A percentile compares a stretch with the other conserved stretches of the same genome.
Evolutionary conservation across 2,888 invertebrate species (phyloP).

Genomic region (Anthophora plumipes): DNA sequence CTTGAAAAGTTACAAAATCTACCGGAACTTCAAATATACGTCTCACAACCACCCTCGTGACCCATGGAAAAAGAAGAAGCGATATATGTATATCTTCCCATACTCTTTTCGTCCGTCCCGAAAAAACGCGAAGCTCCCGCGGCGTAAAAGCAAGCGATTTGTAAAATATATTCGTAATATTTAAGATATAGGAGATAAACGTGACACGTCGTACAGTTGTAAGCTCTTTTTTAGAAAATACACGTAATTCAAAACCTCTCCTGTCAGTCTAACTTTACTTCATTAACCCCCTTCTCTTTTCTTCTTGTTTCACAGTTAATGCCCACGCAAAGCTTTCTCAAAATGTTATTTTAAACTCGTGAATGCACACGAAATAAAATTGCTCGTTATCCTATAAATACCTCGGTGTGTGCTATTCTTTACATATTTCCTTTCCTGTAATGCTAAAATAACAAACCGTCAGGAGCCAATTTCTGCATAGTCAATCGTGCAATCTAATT

Average conservation of each 20-base stretch:
- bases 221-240: constrained; percentile 61
- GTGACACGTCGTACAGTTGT: constrained; percentile 42
- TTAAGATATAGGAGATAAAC: constrained; percentile 53
- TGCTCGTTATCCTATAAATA: constrained; percentile 12
- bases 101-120: constrained; percentile 35
- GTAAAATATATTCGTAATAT: constrained; percentile 65
- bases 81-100: background rate
- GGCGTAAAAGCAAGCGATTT: constrained; percentile 49
- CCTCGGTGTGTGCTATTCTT: background rate
- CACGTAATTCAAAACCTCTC: constrained; percentile 50
- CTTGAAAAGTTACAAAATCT: constrained; percentile 86
- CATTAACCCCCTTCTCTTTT: background rate
- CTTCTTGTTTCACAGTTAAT: background rate
- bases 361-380: constrained; percentile 15
- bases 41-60: constrained; percentile 38
- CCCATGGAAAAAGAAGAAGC: constrained; percentile 31
- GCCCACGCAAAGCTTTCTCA: too few relatives aligned
- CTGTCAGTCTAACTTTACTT: background rate
- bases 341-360: constrained; percentile 50
- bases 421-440: constrained; percentile 5
- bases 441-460: background rate
- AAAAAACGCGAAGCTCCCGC: constrained; percentile 27
- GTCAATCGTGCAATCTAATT: too few relatives aligned
- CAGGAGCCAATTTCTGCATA: too few relatives aligned
- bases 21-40: constrained; percentile 75